Percentiles rank a stretch among this genome's conserved stretches.
phyloP scores from a whole-genome alignment of 2,113 vertebrate species.

The Engystomops pustulosus region DNA sequence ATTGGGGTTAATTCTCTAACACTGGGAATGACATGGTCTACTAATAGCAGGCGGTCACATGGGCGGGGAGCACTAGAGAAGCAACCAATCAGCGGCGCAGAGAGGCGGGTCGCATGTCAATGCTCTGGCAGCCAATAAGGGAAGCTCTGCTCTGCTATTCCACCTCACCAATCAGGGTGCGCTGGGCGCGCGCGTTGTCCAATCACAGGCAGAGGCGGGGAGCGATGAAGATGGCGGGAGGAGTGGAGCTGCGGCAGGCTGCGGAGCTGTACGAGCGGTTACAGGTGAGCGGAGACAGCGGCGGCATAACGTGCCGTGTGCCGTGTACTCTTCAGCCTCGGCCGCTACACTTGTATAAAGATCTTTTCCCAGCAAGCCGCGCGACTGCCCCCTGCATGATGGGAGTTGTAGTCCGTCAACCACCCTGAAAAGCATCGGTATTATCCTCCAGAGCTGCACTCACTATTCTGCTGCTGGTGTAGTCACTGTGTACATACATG shows the following conservation, averaged over 20 bases:
- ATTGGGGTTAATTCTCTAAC: no score
- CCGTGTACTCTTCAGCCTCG: not conserved
- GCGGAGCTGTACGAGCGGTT: constrained; percentile 18
- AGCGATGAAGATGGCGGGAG: constrained; percentile 43
- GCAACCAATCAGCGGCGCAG: not conserved
- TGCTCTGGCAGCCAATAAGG: not conserved
- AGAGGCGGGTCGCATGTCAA: not conserved
- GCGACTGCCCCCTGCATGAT: not conserved
- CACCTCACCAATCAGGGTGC: not conserved
- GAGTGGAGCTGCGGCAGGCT: not conserved
- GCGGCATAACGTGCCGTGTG: no score
- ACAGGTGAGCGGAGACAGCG: constrained; percentile 1
- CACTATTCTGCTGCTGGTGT: no score
- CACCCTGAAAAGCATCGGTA: no score
- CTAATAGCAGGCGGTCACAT: not conserved
- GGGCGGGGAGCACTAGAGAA: not conserved
- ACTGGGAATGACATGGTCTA: no score
- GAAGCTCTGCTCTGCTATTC: not conserved
- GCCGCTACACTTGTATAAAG: not conserved
- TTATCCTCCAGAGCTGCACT: no score
- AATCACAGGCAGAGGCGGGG: not conserved
- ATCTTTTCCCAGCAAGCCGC: no score
- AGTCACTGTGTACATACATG: no score
- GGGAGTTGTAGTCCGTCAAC: not conserved
- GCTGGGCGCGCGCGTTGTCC: not conserved